Evolutionary conservation across 2,113 vertebrate genomes (phyloP), one percentile per base, ranked within the genome.

Genomic region (Leptocoma aspasia): DNA sequence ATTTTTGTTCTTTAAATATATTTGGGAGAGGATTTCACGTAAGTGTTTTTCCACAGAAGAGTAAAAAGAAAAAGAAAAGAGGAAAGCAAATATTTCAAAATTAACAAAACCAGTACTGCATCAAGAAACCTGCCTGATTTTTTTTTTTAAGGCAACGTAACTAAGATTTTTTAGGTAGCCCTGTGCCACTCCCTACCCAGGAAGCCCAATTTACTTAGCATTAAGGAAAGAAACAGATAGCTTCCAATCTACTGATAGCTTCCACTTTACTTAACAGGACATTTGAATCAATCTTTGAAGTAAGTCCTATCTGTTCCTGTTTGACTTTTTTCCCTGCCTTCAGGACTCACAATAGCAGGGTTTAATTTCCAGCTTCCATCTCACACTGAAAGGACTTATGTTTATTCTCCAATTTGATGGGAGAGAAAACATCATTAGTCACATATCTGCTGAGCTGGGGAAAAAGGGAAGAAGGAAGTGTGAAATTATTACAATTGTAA

Each of bases 301-400:
- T 49, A 72, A 77, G 28, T 72, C 76, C 59, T 42, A n/a, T 80
- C 42, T 83, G n/a, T 83, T 95, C 42, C 45, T 8, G 0, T 81
- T 92, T 87, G 82, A 63, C 80, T 85, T 19, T 17, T 50, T 88
- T 95, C 80, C 86, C 56, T 89, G n/a, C 52, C 54, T 80, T 71
- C 64, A 49, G 45, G 35, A 90, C 33, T 80, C 49, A 59, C 35
- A 94, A 71, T 37, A 79, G 49, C 52, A 96, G 90, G 64, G 60
- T 95, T 95, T 91, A 66, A 86, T 92, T 96, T 95, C 86, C 61
- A 95, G 70, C 35, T 42, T 85, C 52, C 42, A 70, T 82, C 52
- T 94, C 45, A 70, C 20, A 52, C 31, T 80, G 68, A 81, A 89
- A 19, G 11, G 49, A 52, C 24, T 87, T 71, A 35, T 42, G 50